phyloP scores from a whole-genome alignment of 2,888 invertebrate genomes.

The Agrypnus murinus region DNA sequence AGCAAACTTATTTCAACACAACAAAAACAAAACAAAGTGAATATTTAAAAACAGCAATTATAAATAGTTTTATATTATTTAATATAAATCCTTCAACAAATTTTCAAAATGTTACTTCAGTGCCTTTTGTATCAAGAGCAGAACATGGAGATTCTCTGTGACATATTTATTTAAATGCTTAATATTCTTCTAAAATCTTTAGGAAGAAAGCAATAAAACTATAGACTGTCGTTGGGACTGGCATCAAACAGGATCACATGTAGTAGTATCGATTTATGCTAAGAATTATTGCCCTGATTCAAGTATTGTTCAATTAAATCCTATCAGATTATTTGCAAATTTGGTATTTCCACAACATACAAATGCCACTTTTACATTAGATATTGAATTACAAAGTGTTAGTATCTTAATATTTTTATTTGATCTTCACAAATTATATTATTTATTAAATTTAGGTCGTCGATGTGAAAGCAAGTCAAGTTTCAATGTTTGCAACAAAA shows the following conservation, averaged over 20 bases:
- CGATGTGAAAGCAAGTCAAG: slow-evolving; percentile 80
- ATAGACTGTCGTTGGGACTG: slow-evolving; percentile 90
- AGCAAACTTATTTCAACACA: no score
- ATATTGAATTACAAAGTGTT: slow-evolving; percentile 89
- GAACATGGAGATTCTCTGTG: no score
- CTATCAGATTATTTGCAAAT: slow-evolving; percentile 83
- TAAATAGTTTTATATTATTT: no score
- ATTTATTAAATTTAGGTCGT: slow-evolving; percentile 78
- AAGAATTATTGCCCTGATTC: slow-evolving; percentile 89
- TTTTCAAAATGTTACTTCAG: no score
- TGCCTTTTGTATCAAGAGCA: no score
- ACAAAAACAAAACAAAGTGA: no score
- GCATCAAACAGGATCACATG: slow-evolving; percentile 92
- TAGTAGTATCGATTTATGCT: slow-evolving; percentile 92
- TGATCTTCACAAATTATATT: slow-evolving; percentile 14
- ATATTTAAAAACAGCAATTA: no score
- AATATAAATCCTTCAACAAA: no score
- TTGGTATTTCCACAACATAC: slow-evolving; percentile 86
- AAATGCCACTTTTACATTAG: slow-evolving; percentile 81
- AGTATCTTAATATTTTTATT: slow-evolving; percentile 54
- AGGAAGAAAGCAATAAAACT: slow-evolving; percentile 61
- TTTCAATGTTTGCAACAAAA: slow-evolving; percentile 90
- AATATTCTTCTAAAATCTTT: no score
- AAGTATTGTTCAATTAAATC: slow-evolving; percentile 87
- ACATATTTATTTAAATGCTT: slow-evolving; percentile 7